phyloP scores from a whole-genome alignment of 1,140 invertebrate genomes.

The Neotoxoptera formosana region DNA sequence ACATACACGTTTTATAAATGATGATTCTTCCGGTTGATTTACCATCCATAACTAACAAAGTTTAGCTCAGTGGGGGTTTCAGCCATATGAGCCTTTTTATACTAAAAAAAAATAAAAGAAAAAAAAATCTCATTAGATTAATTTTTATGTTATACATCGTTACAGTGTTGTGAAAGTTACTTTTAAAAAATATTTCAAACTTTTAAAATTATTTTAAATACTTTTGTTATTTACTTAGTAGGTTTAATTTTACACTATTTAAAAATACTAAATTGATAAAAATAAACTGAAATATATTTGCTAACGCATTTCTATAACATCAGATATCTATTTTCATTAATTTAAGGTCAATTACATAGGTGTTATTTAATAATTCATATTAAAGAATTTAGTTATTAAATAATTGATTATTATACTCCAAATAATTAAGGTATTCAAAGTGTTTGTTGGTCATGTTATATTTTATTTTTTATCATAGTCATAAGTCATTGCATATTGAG shows the following conservation, averaged over 20 bases:
- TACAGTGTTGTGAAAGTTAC: not conserved
- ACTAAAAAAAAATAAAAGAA: not conserved
- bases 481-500: no score
- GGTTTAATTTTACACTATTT: not conserved
- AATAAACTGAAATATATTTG: no score
- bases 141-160: not conserved
- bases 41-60: slow-evolving; percentile 3
- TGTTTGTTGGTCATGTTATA: no score
- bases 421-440: no score
- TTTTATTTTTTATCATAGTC: no score
- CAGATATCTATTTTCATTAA: no score
- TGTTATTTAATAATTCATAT: not conserved
- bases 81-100: not conserved
- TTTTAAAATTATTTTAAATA: not conserved
- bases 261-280: no score
- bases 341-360: no score
- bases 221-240: not conserved
- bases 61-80: not conserved
- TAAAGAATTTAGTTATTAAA: not conserved
- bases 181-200: no score
- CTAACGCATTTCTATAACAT: no score
- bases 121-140: not conserved
- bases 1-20: not conserved
- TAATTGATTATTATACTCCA: not conserved
- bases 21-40: not conserved